Evolutionary conservation across 1,140 invertebrate genomes (phyloP), one percentile per base, ranked within the genome.

Genomic region (Teleopsis dalmanni): DNA sequence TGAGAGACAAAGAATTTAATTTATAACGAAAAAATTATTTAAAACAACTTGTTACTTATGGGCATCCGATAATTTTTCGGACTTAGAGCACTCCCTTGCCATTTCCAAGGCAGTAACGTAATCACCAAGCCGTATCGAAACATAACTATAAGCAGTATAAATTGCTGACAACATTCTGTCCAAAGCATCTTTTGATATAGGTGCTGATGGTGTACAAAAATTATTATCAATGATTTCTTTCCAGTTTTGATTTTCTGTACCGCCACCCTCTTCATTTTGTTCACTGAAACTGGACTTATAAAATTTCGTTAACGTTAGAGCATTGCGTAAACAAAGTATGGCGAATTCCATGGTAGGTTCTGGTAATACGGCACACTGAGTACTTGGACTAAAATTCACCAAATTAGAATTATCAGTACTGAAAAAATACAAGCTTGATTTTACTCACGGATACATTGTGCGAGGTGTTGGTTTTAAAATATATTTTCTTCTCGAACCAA

Each of bases 271-370:
- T 71, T 68, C 59, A 73, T 50, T 56, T 73, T 38, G 68, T 75
- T 16, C 72, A 71, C 51, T 70, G 4, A 76, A 51, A 56, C 68
- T 18, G 60, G 71, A 58, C 71, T 75, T 51, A 73, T 75, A 47
- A 61, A 57, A 53, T 50, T 62, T 54, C 6, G 62, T 51, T 0
- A 90, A 64, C 37, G 79, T 76, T 11, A 88, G 70, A 13, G 91
- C 89, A 76, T 95, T 96, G 54, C 85, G 81, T 35, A 96, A 63
- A 71, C 91, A 95, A 6, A 95, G 64, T 10, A 83, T 81, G 10
- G 85, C 91, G 77, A 95, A 96, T 71, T 94, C 88, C 37, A 96
- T 70, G n/a, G 86, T 90, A 3, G 90, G 77, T 34, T 87, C 82
- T 37, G 91, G 91, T 49, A 92, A 86, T 2, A 87, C 87, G 62